Evolutionary conservation across 2,888 invertebrate species (phyloP).

Genomic region (Noctua pronuba): DNA sequence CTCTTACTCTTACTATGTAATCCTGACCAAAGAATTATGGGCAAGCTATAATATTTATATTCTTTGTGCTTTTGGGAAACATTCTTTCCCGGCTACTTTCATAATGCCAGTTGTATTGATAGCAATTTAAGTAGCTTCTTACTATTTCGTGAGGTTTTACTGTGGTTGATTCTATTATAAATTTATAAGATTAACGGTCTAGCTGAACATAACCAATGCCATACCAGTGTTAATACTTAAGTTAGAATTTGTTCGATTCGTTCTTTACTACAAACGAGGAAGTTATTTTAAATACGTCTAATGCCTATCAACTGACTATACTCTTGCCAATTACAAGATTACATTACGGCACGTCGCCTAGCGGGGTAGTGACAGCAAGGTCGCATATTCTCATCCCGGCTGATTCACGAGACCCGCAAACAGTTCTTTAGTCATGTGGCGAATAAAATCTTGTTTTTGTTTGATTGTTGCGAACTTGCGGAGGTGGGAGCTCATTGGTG

Average conservation of each 20-base stretch:
- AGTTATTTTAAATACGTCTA: constrained; percentile 12
- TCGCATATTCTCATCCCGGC: constrained; percentile 60
- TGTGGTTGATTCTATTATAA: neutral
- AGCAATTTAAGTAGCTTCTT: neutral
- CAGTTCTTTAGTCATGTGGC: constrained; percentile 61
- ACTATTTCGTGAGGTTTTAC: neutral
- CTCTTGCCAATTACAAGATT: constrained; percentile 44
- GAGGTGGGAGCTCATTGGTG: constrained; percentile 38
- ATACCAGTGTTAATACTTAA: neutral
- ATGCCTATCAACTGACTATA: neutral
- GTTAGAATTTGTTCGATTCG: neutral
- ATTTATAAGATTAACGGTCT: neutral
- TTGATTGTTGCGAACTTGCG: constrained; percentile 17
- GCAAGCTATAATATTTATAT: neutral
- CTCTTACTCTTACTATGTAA: neutral
- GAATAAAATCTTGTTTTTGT: constrained; percentile 42
- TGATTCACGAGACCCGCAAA: constrained; percentile 59
- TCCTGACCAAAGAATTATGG: neutral
- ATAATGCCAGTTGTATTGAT: neutral
- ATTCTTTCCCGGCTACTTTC: neutral
- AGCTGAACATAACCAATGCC: neutral
- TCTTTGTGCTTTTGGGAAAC: neutral
- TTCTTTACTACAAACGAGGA: neutral
- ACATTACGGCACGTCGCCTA: constrained; percentile 23
- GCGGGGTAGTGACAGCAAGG: constrained; percentile 54